Conservation (phyloP, 2,113 vertebrate species). For the Otus sunia region DNA sequence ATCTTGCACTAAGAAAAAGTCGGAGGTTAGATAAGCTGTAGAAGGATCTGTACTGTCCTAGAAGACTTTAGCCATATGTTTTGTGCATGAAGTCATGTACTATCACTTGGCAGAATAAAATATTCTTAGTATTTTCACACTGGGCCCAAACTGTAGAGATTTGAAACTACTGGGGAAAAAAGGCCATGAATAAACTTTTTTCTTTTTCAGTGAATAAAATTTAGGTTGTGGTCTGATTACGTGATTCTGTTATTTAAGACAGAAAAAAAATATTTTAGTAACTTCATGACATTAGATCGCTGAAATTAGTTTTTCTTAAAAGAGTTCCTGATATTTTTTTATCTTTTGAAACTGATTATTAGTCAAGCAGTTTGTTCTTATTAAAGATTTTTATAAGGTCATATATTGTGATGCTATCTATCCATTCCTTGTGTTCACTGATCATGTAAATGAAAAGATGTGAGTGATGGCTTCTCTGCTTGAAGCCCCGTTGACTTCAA, state of each 20-base stretch:
- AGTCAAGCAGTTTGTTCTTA: slow-evolving; percentile 7
- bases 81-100: neutral
- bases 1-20: neutral
- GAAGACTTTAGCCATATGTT: neutral
- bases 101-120: neutral
- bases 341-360: neutral
- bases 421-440: slow-evolving; percentile 31
- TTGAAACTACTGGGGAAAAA: neutral
- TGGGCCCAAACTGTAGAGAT: neutral
- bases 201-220: neutral
- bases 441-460: neutral
- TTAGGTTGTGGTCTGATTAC: neutral
- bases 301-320: slow-evolving; percentile 28
- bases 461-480: accelerated
- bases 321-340: neutral
- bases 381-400: neutral
- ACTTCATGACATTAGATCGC: neutral
- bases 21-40: neutral
- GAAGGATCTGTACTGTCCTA: neutral
- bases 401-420: neutral
- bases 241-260: neutral
- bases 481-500: neutral
- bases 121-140: neutral
- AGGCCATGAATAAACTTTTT: neutral
- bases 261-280: neutral